Conservation (phyloP, 2,888 invertebrate species). For the Nemurella pictetii region DNA sequence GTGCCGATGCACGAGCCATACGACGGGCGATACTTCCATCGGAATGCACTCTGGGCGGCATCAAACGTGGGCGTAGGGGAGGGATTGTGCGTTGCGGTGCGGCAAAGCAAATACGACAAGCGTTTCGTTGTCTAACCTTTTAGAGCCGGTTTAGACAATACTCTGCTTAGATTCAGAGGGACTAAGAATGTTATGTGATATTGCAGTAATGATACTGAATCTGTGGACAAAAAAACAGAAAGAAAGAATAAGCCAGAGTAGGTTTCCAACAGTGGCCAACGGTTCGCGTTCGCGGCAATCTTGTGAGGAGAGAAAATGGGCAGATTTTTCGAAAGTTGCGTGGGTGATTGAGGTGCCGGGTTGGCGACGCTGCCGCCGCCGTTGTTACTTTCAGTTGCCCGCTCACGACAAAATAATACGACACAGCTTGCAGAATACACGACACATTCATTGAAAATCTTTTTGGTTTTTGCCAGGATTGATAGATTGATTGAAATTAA, state of each 20-base stretch:
- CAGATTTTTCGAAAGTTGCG: not conserved
- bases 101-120: not conserved
- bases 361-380: not conserved
- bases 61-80: not conserved
- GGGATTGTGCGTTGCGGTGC: not conserved
- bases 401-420: not conserved
- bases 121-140: conserved; percentile 28
- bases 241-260: conserved; percentile 33
- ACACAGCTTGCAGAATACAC: not conserved
- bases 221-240: conserved; percentile 42
- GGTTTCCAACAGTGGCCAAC: not conserved
- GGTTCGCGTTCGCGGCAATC: not conserved
- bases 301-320: not conserved
- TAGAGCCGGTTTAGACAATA: conserved; percentile 38
- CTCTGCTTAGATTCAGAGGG: conserved; percentile 41
- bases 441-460: not conserved
- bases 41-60: not conserved
- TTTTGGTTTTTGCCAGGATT: not conserved
- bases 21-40: no score
- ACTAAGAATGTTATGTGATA: conserved; percentile 42
- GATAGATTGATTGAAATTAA: not conserved
- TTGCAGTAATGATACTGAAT: conserved; percentile 42
- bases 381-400: not conserved
- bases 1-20: no score
- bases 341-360: not conserved